Base-by-base conservation (phyloP, 2,888 invertebrate genomes). In the Oscheius myriophilus region DNA sequence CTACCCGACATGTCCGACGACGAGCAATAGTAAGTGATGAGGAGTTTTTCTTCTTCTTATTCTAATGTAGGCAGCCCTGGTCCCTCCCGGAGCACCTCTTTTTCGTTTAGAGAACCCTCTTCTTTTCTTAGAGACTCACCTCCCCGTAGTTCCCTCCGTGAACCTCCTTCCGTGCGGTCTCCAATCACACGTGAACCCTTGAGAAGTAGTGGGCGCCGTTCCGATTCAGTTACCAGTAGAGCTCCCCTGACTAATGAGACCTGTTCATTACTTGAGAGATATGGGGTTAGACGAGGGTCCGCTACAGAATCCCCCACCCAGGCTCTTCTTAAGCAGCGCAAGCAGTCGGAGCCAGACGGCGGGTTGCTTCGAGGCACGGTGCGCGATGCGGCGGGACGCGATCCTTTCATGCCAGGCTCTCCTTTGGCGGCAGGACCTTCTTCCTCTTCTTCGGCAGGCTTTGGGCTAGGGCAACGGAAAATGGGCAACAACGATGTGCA, bases 21-120 rank as follows among this genome's bases (percentile, higher is more conserved):
- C 72, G 82, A 81, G 68, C 79, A 79, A 75, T 80, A 78, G 80
- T 81, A 74, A 79, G 82, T 80, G 72, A 76, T 76, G 76, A 72
- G 76, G 70, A 71, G 70, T 71, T 74, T 73, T 69, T 70, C 69
- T 54, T 72, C 76, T 63, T 73, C 67, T 25, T 71, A 67, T 68
- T 72, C 66, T 25, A 26, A 18, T 52, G 41, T 63, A 52, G 25
- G 43, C 52, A 63, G 63, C 25, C 63, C 63, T 42, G 41, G 41
- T 53, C 53, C 63, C 11, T 39, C 39, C 7, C 67, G 71, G 57
- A 57, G 43, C 67, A 18, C 57, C 33, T 54, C 54, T 43, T 46
- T 33, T 25, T 43, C 67, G 14, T 67, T 59, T 64, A 67, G 67
- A 42, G 23, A 55, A 57, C 59, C 70, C 23, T 65, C 51, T 62